Evolutionary conservation across 2,113 vertebrate species (phyloP).

Genomic region (Myiozetetes cayanensis): DNA sequence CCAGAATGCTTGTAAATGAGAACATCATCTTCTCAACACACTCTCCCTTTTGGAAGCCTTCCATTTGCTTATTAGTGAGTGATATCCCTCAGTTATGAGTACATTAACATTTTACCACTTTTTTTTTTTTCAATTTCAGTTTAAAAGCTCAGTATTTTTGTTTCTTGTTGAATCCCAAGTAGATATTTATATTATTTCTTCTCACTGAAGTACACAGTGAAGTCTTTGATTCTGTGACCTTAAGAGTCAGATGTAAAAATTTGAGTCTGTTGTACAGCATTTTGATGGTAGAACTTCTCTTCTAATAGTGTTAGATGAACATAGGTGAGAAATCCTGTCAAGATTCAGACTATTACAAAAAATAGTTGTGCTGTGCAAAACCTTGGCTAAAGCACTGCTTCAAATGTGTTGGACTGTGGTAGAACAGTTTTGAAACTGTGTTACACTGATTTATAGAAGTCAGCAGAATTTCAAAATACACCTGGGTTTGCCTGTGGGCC

Average conservation of each 20-base stretch:
- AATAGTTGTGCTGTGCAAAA: background rate
- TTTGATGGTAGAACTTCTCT: background rate
- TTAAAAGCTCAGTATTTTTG: background rate
- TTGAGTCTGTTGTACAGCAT: background rate
- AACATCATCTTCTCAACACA: slow-evolving; percentile 12
- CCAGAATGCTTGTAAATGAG: slow-evolving; percentile 44
- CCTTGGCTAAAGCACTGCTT: background rate
- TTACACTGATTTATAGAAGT: background rate
- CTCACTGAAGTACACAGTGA: background rate
- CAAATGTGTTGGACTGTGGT: background rate
- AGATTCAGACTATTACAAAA: background rate
- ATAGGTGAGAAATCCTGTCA: background rate
- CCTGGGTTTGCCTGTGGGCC: background rate
- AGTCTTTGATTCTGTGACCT: background rate
- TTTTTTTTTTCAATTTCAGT: background rate
- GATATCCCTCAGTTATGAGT: background rate
- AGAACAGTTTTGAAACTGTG: background rate
- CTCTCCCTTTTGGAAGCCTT: background rate
- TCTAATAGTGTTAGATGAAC: background rate
- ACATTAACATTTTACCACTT: background rate
- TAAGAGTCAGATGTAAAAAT: background rate
- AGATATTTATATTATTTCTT: background rate
- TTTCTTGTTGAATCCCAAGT: background rate
- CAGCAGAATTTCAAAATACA: background rate
- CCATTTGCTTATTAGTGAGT: slow-evolving; percentile 13